A percentile compares a stretch with the other conserved stretches of the same genome.
Evolutionary conservation across 2,113 vertebrate species (phyloP).

Genomic region (Daubentonia madagascariensis): DNA sequence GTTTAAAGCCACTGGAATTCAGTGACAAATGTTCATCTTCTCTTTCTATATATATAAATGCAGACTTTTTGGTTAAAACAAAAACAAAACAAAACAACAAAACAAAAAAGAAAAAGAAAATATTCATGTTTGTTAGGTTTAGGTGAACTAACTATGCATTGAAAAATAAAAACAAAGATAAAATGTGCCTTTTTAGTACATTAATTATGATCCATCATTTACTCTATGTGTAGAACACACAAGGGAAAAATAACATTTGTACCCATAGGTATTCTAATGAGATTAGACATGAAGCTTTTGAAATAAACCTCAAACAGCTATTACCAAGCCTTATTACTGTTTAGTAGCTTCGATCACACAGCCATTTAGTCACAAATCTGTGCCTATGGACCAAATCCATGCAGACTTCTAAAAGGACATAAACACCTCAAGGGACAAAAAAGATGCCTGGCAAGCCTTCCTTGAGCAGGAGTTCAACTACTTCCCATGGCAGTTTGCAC

Average conservation of each 20-base stretch:
- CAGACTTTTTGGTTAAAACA: conserved; percentile 73
- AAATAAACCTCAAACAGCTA: conserved; percentile 83
- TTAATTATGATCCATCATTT: conserved; percentile 78
- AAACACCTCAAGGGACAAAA: conserved; percentile 73
- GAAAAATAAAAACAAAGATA: conserved; percentile 70
- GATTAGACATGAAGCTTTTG: conserved; percentile 79
- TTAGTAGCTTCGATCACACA: conserved; percentile 76
- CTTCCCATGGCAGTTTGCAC: conserved; percentile 75
- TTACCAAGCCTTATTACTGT: conserved; percentile 80
- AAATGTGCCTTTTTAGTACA: conserved; percentile 69
- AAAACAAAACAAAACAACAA: not conserved
- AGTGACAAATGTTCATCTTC: conserved; percentile 89
- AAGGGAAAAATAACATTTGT: conserved; percentile 74
- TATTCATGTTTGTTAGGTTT: conserved; percentile 40
- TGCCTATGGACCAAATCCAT: conserved; percentile 74
- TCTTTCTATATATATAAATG: conserved; percentile 69
- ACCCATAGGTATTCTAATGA: conserved; percentile 80
- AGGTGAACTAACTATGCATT: conserved; percentile 55
- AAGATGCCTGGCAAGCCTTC: conserved; percentile 37
- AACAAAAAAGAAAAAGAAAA: not conserved
- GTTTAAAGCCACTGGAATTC: conserved; percentile 80
- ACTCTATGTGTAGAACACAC: conserved; percentile 66
- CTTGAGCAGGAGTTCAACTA: conserved; percentile 70
- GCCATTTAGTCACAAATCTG: conserved; percentile 63
- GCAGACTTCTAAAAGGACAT: conserved; percentile 75